Evolutionary conservation across 1,140 invertebrate genomes (phyloP), one percentile per base, ranked within the genome.

Genomic region (Conopomorpha cramerella): DNA sequence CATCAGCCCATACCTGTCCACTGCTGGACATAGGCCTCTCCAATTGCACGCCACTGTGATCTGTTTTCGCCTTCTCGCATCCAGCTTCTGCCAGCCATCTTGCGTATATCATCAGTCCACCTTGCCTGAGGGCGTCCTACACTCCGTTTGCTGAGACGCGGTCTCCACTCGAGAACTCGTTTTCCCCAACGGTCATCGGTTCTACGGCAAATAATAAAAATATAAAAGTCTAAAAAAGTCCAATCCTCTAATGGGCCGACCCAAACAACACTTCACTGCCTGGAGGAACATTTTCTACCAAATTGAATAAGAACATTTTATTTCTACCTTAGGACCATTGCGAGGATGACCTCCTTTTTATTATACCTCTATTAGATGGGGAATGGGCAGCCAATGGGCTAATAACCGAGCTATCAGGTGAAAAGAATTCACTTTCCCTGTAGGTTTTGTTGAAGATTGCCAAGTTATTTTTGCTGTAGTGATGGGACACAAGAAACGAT

Each of bases 341-440:
- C 61, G 46, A 59, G 47, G 47, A 38, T 44, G 53, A 60, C 49
- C 51, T 35, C 52, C 61, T 55, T 62, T 71, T 74, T 72, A 74
- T 74, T 74, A 63, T 55, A 55, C 62, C 55, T 74, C 66, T 71
- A 74, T 74, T 74, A 74, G 65, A 67, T 64, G 51, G 55, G 61
- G 52, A 70, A 70, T 67, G 61, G 59, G 40, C 60, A 61, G 70
- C 58, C 56, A 70, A 72, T 74, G 64, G 70, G 67, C 63, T 74
- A 72, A 72, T 72, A 72, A 72, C 67, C 55, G 67, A 68, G 58
- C 67, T 70, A 72, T 74, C 67, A 74, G 70, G 70, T 72, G 65
- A 66, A 72, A 64, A 56, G 62, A 74, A 74, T 72, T 70, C 62
- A 71, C 68, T 73, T 65, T 50, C 38, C 35, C 16, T 34, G 29